These are phyloP conservation scores for Leptodactylus fuscus DNA, from an alignment of 2,113 vertebrate genomes.

Conservation along the genomic window DNA sequence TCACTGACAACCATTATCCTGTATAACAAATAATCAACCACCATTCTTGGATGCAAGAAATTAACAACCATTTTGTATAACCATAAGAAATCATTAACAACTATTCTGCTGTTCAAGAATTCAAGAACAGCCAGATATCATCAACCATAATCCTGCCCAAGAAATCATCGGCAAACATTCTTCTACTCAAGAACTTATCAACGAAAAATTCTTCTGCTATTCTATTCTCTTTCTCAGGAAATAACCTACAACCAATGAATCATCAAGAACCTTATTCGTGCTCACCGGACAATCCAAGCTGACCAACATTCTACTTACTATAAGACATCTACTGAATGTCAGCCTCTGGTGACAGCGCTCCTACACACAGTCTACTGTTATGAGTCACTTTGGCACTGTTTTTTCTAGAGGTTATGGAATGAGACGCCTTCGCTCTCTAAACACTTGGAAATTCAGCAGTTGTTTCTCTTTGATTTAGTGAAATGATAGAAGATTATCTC, in stretches of 20 bases:
- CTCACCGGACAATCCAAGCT: not conserved
- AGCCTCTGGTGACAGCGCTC: not conserved
- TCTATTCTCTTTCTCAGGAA: not conserved
- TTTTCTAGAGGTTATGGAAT: not conserved
- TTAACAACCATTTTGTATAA: not conserved
- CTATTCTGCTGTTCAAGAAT: not conserved
- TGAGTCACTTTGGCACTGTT: not conserved
- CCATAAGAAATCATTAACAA: not conserved
- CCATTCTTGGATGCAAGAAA: not conserved
- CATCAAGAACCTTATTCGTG: not conserved
- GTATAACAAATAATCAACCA: not conserved
- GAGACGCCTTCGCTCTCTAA: not conserved
- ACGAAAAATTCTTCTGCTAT: too few species aligned
- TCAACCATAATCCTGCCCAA: not conserved
- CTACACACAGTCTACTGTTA: not conserved
- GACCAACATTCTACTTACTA: not conserved
- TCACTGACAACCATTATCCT: not conserved
- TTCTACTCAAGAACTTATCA: too few species aligned
- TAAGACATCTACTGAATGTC: not conserved
- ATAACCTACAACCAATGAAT: not conserved
- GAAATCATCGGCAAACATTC: not conserved
- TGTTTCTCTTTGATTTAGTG: not conserved
- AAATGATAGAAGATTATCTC: not conserved
- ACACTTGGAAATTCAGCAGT: not conserved
- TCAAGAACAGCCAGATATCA: too few species aligned